Percentiles rank a stretch among this genome's conserved stretches.
phyloP scores from a whole-genome alignment of 2,888 invertebrate species.

The Melanostoma scalare region DNA sequence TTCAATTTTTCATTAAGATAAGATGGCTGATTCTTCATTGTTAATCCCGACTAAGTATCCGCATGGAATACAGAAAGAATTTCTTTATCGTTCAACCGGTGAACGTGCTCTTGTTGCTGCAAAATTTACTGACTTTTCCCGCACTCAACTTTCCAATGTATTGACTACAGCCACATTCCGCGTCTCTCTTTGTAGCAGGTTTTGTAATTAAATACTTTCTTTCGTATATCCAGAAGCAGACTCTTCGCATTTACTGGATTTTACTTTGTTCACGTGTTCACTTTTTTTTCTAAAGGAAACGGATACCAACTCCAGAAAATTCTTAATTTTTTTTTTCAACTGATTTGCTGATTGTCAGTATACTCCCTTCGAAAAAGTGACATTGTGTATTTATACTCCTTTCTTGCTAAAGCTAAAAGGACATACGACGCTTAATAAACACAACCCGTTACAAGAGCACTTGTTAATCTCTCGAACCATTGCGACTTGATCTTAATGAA shows the following conservation, averaged over 20 bases:
- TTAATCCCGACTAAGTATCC: too few species aligned
- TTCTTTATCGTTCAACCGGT: too few species aligned
- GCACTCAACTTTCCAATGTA: not conserved
- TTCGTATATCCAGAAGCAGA: constrained; percentile 6
- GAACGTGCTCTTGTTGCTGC: too few species aligned
- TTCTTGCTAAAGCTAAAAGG: constrained; percentile 1
- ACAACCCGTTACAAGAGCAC: constrained; percentile 24
- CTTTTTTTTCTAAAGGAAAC: too few species aligned
- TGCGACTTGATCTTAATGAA: constrained; percentile 63
- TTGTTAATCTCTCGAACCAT: constrained; percentile 17
- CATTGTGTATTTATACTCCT: constrained; percentile 16
- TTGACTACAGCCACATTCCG: not conserved
- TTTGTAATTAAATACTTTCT: constrained; percentile 61
- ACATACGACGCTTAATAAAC: constrained; percentile 38
- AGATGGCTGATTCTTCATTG: too few species aligned
- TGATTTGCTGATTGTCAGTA: constrained; percentile 43
- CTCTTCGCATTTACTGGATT: too few species aligned
- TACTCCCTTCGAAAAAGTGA: constrained; percentile 25
- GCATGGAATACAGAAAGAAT: too few species aligned
- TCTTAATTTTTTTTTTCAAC: not conserved
- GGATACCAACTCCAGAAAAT: too few species aligned
- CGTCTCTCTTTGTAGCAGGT: constrained; percentile 28
- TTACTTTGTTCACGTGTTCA: too few species aligned
- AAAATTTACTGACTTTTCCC: too few species aligned
- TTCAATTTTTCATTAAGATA: too few species aligned